phyloP scores from a whole-genome alignment of 2,888 invertebrate species.

The Harpalus rubripes region DNA sequence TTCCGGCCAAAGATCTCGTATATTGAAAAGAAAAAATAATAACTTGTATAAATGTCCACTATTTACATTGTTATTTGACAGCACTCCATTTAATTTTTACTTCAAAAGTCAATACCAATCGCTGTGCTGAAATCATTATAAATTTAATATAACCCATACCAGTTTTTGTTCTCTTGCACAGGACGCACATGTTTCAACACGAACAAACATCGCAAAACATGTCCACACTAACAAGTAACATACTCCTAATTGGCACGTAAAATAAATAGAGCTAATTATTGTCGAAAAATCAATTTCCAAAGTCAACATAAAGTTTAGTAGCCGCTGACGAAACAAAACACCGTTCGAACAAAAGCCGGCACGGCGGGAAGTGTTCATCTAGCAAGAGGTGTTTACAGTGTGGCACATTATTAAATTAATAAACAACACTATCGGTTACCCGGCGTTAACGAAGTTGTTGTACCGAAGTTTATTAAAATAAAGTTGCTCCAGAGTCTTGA shows the following conservation, averaged over 20 bases:
- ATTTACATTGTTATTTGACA: no score
- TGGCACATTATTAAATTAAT: constrained; percentile 7
- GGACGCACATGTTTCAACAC: neutral
- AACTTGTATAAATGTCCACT: no score
- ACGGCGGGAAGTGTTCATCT: neutral
- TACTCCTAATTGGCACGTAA: neutral
- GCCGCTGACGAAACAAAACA: constrained; percentile 4
- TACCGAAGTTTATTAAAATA: neutral
- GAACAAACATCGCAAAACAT: neutral
- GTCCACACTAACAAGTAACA: neutral
- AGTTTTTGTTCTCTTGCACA: neutral
- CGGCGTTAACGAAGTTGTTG: neutral
- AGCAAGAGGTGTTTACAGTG: neutral
- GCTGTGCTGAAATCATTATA: neutral
- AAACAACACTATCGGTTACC: constrained; percentile 5
- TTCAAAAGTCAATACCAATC: no score
- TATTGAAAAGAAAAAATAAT: no score
- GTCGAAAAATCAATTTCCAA: constrained; percentile 2
- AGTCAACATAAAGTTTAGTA: constrained; percentile 6
- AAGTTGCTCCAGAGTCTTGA: neutral
- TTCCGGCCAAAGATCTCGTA: no score
- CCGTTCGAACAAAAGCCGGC: neutral
- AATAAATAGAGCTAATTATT: constrained; percentile 4
- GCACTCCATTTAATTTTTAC: no score
- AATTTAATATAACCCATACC: neutral